These are phyloP conservation scores for Oncorhynchus keta DNA, from an alignment of 2,113 vertebrate species.

Conservation along the genomic window DNA sequence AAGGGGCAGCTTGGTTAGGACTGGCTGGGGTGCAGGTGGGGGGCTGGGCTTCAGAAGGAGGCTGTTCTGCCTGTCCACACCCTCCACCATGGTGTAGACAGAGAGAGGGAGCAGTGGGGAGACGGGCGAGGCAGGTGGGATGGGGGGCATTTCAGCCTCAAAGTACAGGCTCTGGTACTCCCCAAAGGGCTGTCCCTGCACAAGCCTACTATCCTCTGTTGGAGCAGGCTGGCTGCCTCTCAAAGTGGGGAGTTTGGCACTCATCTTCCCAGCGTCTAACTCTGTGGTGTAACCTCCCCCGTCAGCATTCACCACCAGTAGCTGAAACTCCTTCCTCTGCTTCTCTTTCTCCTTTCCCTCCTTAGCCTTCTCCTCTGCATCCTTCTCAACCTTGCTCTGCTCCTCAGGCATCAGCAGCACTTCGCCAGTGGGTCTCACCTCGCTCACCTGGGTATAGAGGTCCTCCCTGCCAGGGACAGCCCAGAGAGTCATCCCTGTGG, in stretches of 20 bases:
- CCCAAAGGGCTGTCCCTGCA: constrained; percentile 60
- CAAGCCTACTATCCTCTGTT: constrained; percentile 53
- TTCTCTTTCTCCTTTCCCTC: constrained; percentile 44
- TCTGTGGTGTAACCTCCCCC: constrained; percentile 81
- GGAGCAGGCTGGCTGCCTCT: constrained; percentile 18
- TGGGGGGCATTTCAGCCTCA: constrained; percentile 28
- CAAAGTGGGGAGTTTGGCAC: constrained; percentile 43
- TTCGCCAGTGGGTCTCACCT: constrained; percentile 84
- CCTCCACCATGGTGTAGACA: constrained; percentile 89
- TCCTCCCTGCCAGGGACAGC: constrained; percentile 58
- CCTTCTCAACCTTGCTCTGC: constrained; percentile 65
- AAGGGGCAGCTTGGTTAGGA: constrained; percentile 63
- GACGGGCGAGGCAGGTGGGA: constrained; percentile 34
- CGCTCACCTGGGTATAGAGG: constrained; percentile 88
- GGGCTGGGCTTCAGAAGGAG: constrained; percentile 83
- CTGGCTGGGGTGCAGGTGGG: constrained; percentile 35
- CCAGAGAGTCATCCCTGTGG: constrained; percentile 54
- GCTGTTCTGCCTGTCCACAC: constrained; percentile 83
- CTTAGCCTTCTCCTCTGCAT: constrained; percentile 38
- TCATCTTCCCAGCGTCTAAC: constrained; percentile 73
- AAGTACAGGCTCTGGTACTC: constrained; percentile 53
- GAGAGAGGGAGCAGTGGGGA: constrained; percentile 64
- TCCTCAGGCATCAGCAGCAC: constrained; percentile 87
- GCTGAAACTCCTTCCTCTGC: constrained; percentile 35
- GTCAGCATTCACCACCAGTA: constrained; percentile 64